Conservation (phyloP, 2,888 invertebrate species). For the Xestobium rufovillosum region DNA sequence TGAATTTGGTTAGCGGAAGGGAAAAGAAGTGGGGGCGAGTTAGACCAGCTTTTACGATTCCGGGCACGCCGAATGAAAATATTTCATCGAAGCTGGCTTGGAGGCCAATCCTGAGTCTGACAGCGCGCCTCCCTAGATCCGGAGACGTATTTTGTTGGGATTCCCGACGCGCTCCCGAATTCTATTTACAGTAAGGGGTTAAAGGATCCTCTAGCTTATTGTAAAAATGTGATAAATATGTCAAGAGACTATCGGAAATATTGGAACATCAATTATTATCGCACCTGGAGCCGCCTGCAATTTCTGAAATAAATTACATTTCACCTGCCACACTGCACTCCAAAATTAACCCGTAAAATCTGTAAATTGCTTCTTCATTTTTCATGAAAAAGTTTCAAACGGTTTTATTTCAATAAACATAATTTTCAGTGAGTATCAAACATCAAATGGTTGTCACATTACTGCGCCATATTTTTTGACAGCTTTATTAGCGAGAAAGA, state of each 20-base stretch:
- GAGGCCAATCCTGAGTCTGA: slow-evolving; percentile 26
- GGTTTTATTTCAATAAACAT: too few species aligned
- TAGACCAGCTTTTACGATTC: slow-evolving; percentile 10
- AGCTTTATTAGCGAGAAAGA: too few species aligned
- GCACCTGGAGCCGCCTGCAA: too few species aligned
- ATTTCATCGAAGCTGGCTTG: slow-evolving; percentile 29
- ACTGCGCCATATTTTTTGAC: too few species aligned
- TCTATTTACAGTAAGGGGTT: slow-evolving; percentile 25
- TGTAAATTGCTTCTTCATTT: too few species aligned
- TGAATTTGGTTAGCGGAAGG: too few species aligned
- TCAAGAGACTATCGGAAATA: slow-evolving; percentile 16
- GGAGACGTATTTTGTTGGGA: slow-evolving; percentile 2
- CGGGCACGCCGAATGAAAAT: slow-evolving; percentile 28
- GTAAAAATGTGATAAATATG: slow-evolving; percentile 26
- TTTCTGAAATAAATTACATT: too few species aligned
- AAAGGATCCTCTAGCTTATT: slow-evolving; percentile 16
- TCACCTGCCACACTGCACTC: too few species aligned
- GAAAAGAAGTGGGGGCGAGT: background rate
- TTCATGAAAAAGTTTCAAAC: too few species aligned
- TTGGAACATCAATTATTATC: slow-evolving; percentile 12
- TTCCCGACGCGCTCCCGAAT: slow-evolving; percentile 21
- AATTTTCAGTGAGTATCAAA: too few species aligned
- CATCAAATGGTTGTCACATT: too few species aligned
- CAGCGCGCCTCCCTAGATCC: slow-evolving; percentile 18
- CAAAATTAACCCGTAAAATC: too few species aligned